These are phyloP conservation scores for Phalacrocorax brasilianus DNA, from an alignment of 2,113 vertebrate species.

Conservation along the genomic window DNA sequence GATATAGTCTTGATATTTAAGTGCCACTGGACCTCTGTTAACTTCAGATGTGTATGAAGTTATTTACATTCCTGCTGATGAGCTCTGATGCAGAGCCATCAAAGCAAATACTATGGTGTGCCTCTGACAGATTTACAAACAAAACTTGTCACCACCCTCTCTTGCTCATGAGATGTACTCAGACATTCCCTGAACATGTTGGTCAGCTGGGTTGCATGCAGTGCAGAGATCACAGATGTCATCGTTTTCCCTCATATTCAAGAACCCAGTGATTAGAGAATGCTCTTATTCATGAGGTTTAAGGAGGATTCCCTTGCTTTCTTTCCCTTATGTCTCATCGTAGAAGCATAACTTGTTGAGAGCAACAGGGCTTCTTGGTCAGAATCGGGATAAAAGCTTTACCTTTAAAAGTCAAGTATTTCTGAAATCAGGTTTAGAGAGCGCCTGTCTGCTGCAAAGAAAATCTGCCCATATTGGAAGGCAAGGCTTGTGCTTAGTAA, in stretches of 20 bases:
- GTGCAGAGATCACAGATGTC: background rate
- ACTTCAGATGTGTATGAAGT: background rate
- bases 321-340: background rate
- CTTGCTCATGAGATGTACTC: background rate
- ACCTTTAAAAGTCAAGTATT: background rate
- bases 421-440: background rate
- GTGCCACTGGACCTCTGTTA: background rate
- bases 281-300: background rate
- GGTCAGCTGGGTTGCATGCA: background rate
- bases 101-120: background rate
- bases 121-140: background rate
- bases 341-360: background rate
- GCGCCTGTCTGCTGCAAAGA: background rate
- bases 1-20: background rate
- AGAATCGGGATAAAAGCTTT: background rate
- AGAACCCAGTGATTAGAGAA: background rate
- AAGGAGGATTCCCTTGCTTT: background rate
- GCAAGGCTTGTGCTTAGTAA: background rate
- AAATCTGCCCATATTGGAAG: background rate
- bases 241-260: background rate
- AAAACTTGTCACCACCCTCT: background rate
- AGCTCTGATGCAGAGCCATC: background rate
- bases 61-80: background rate
- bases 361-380: background rate
- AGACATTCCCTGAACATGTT: background rate